Evolutionary conservation across 1,140 invertebrate species (phyloP).

Genomic region (Belonocnema kinseyi): DNA sequence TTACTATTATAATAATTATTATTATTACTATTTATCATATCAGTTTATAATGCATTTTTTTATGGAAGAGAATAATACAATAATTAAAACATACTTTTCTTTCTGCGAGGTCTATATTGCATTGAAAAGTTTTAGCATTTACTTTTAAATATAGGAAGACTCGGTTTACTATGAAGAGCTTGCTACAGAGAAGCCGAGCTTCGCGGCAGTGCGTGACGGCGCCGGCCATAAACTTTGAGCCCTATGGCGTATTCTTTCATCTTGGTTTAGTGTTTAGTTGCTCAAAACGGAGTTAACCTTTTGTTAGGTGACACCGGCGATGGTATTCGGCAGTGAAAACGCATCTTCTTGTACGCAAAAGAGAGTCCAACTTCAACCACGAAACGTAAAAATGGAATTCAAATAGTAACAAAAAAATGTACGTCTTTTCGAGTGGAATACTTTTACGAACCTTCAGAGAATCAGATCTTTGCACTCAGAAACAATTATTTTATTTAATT

Average conservation of each 20-base stretch:
- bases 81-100: too few species aligned
- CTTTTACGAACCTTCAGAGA: constrained; percentile 17
- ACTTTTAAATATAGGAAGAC: constrained; percentile 1
- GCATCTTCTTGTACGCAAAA: too few species aligned
- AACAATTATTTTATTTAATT: background rate
- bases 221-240: constrained; percentile 8
- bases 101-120: too few species aligned
- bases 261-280: background rate
- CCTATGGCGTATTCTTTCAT: constrained; percentile 10
- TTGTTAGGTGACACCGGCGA: constrained; percentile 25
- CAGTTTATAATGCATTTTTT: too few species aligned
- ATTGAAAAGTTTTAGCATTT: constrained; percentile 2
- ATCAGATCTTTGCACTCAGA: background rate
- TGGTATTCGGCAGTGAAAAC: too few species aligned
- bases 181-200: background rate
- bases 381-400: too few species aligned
- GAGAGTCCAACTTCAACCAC: too few species aligned
- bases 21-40: too few species aligned
- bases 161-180: background rate
- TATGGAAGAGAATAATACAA: too few species aligned
- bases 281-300: constrained; percentile 13
- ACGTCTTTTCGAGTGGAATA: background rate
- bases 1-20: too few species aligned
- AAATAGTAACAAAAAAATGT: too few species aligned
- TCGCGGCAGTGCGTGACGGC: constrained; percentile 7